Evolutionary conservation across 2,113 vertebrate genomes (phyloP).

Genomic region (Pedetes capensis): DNA sequence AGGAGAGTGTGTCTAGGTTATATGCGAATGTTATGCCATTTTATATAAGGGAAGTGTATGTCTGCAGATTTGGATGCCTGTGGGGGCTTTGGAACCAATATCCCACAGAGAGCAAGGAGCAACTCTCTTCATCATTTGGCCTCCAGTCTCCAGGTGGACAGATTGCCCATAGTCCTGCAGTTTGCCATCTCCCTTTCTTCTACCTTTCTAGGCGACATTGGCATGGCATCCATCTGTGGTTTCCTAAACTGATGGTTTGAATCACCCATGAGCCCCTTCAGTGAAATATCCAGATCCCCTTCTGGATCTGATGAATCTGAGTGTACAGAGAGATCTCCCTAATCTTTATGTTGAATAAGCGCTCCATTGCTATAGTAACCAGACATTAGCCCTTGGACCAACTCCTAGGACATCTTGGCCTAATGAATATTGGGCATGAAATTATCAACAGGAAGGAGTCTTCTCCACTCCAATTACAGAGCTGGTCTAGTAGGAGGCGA

Average conservation of each 20-base stretch:
- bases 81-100: background rate
- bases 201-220: background rate
- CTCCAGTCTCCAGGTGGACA: background rate
- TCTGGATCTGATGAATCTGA: background rate
- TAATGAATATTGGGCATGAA: background rate
- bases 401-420: background rate
- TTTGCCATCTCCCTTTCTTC: no score
- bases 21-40: background rate
- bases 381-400: background rate
- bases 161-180: background rate
- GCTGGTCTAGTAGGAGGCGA: background rate
- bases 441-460: background rate
- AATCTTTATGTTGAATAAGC: background rate
- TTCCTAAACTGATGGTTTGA: background rate
- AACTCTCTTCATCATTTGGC: background rate
- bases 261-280: background rate
- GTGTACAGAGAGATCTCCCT: background rate
- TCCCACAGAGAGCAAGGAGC: background rate
- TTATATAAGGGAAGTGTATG: background rate
- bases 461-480: background rate
- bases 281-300: background rate
- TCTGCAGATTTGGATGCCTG: background rate
- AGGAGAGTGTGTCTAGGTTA: background rate
- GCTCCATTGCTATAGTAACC: background rate
- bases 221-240: background rate